Evolutionary conservation across 2,113 vertebrate genomes (phyloP).

Genomic region (Lichenostomus cassidix): DNA sequence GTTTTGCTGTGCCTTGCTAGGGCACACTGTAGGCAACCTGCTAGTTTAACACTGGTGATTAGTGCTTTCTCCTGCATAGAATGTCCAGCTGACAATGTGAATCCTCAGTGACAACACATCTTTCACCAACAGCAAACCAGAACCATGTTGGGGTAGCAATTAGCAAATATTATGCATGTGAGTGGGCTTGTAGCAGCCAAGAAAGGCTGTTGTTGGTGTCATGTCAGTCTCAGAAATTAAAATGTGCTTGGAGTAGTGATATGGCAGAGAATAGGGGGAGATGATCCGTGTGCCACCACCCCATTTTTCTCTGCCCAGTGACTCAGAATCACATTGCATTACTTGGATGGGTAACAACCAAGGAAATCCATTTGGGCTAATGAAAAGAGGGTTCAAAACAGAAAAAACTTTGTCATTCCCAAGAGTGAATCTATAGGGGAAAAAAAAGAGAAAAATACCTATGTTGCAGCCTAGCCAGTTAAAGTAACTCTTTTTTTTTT

Average conservation of each 20-base stretch:
- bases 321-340: background rate
- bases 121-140: background rate
- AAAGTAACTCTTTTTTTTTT: background rate
- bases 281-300: background rate
- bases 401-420: background rate
- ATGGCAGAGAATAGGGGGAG: background rate
- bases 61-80: background rate
- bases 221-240: background rate
- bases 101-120: background rate
- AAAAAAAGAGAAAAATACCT: background rate
- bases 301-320: background rate
- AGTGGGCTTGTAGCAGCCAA: background rate
- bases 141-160: background rate
- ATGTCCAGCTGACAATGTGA: background rate
- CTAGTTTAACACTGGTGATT: background rate
- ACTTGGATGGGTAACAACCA: background rate
- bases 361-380: background rate
- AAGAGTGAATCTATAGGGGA: background rate
- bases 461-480: background rate
- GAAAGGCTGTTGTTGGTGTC: background rate
- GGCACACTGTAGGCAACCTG: background rate
- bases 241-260: background rate
- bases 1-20: conserved; percentile 22
- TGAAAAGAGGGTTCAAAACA: background rate
- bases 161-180: background rate